phyloP scores from a whole-genome alignment of 2,888 invertebrate genomes.

The Conchocele bisecta region DNA sequence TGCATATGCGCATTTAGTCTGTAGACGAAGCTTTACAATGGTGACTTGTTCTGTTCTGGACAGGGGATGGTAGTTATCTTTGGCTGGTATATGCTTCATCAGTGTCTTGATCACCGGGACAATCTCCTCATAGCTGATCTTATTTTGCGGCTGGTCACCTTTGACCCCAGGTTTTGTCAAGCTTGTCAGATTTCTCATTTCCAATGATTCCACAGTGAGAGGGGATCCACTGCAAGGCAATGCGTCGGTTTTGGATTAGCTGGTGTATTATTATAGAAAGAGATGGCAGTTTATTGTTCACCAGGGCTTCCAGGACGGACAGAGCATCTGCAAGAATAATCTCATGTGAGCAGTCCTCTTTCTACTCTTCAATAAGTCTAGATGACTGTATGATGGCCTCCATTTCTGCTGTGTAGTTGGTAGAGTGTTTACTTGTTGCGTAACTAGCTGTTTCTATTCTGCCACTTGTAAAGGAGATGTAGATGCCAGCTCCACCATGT shows the following conservation, averaged over 20 bases:
- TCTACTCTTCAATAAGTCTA: neutral
- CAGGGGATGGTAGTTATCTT: neutral
- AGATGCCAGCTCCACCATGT: neutral
- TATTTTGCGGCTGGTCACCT: neutral
- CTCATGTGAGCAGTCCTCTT: neutral
- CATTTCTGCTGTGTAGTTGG: no score
- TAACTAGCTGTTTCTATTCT: neutral
- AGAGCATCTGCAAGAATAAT: neutral
- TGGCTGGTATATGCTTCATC: neutral
- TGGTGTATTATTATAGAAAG: neutral
- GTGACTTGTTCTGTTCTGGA: neutral
- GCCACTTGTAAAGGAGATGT: neutral
- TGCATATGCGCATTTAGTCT: no score
- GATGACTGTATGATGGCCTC: no score
- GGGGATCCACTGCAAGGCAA: neutral
- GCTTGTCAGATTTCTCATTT: neutral
- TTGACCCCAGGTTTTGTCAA: no score
- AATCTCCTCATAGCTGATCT: neutral
- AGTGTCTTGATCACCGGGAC: neutral
- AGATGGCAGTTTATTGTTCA: neutral
- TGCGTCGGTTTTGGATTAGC: neutral
- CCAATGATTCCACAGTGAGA: neutral
- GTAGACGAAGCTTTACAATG: neutral
- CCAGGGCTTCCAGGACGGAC: neutral
- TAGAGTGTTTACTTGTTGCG: no score